These are phyloP conservation scores for Toxonevra muliebris DNA, from an alignment of 2,888 invertebrate genomes.

Conservation along the genomic window DNA sequence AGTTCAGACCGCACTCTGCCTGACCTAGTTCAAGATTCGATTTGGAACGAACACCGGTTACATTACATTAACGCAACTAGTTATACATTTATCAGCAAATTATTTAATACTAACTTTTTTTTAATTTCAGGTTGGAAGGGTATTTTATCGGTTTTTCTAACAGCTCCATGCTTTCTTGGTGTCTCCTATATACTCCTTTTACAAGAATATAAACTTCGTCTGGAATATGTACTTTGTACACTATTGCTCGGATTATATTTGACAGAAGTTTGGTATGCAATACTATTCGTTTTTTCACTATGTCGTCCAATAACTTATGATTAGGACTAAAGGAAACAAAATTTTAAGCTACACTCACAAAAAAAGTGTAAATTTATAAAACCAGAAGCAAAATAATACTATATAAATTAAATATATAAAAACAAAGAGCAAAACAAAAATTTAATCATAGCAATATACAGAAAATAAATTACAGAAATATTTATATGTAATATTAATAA, in stretches of 20 bases:
- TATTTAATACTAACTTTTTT: not conserved
- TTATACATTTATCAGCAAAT: no score
- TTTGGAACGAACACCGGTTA: no score
- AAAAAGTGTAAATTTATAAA: not conserved
- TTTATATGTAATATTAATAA: constrained; percentile 1
- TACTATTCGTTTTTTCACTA: constrained; percentile 74
- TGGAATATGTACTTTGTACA: constrained; percentile 88
- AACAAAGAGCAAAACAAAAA: constrained; percentile 7
- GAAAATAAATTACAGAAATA: not conserved
- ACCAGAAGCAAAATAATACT: not conserved
- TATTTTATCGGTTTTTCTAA: constrained; percentile 81
- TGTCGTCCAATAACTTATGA: constrained; percentile 71
- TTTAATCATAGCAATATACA: constrained; percentile 30
- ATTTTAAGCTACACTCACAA: not conserved
- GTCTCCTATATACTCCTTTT: constrained; percentile 87
- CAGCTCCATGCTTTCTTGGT: constrained; percentile 83
- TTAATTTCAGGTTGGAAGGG: constrained; percentile 75
- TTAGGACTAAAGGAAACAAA: constrained; percentile 47
- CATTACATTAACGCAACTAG: no score
- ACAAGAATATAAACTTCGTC: constrained; percentile 86
- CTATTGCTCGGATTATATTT: constrained; percentile 85
- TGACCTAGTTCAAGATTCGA: no score
- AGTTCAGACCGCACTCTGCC: no score
- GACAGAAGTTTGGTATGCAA: constrained; percentile 68
- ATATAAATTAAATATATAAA: constrained; percentile 1